Evolutionary conservation across 2,888 invertebrate species (phyloP).

Genomic region (Melinaea menophilus): DNA sequence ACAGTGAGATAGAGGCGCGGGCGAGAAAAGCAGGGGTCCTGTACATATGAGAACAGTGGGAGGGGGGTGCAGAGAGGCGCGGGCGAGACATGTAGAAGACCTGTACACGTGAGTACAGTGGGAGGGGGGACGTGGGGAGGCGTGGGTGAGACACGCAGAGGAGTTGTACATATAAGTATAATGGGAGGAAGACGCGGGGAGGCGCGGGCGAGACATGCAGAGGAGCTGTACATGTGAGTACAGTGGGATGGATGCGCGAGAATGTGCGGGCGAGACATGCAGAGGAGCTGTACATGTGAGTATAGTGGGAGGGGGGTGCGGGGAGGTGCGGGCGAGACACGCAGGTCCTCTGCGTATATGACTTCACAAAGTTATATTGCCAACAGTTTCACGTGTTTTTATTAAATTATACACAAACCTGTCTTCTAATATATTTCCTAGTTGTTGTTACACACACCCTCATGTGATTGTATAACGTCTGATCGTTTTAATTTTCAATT

Average conservation of each 20-base stretch:
- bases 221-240: background rate
- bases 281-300: background rate
- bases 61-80: too few relatives aligned
- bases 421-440: too few relatives aligned
- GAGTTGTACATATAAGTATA: slow-evolving; percentile 81
- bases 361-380: too few relatives aligned
- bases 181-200: background rate
- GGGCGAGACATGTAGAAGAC: too few relatives aligned
- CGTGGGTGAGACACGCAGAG: slow-evolving; percentile 92
- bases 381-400: too few relatives aligned
- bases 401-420: too few relatives aligned
- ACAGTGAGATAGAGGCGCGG: background rate
- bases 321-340: too few relatives aligned
- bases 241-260: too few relatives aligned
- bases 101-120: too few relatives aligned
- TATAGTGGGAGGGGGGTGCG: too few relatives aligned
- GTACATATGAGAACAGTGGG: too few relatives aligned
- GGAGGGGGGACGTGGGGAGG: slow-evolving; percentile 86
- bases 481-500: background rate
- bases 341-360: too few relatives aligned
- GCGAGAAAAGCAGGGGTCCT: background rate
- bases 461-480: background rate
- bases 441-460: background rate
- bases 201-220: background rate
- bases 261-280: background rate